phyloP scores from a whole-genome alignment of 92 coral and sea anemone species.

The Pocillopora grandis region DNA sequence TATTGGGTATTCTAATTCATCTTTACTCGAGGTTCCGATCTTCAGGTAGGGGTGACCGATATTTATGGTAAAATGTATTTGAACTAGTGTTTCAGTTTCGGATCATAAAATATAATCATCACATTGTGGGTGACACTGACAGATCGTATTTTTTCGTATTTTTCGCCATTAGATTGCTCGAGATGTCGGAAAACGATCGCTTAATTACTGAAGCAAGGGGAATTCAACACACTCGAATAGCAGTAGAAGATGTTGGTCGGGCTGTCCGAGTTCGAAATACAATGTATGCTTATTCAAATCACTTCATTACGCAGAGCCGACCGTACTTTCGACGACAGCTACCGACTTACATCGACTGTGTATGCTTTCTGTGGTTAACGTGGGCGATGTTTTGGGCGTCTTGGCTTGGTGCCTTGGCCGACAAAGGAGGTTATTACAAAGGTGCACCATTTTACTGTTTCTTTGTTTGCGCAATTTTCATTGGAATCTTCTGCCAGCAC shows the following conservation, averaged over 20 bases:
- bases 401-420: conserved; percentile 53
- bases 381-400: conserved; percentile 34
- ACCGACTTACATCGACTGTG: conserved; percentile 52
- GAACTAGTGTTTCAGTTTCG: background rate
- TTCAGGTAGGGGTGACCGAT: background rate
- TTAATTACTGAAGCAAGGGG: conserved; percentile 24
- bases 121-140: background rate
- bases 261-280: conserved; percentile 35
- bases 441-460: conserved; percentile 51
- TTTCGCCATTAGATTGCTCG: background rate
- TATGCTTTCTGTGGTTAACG: conserved; percentile 12
- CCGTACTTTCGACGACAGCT: conserved; percentile 59
- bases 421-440: conserved; percentile 23
- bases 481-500: conserved; percentile 67
- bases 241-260: conserved; percentile 53
- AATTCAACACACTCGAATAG: conserved; percentile 45
- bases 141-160: background rate
- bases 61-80: background rate
- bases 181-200: conserved; percentile 41
- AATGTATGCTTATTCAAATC: conserved; percentile 53
- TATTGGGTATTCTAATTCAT: background rate
- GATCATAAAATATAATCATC: background rate
- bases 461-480: conserved; percentile 44
- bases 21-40: background rate
- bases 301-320: conserved; percentile 70